Evolutionary conservation across 2,797 vertebrate genomes (phyloP).

Genomic region (Sebastes taczanowskii): DNA sequence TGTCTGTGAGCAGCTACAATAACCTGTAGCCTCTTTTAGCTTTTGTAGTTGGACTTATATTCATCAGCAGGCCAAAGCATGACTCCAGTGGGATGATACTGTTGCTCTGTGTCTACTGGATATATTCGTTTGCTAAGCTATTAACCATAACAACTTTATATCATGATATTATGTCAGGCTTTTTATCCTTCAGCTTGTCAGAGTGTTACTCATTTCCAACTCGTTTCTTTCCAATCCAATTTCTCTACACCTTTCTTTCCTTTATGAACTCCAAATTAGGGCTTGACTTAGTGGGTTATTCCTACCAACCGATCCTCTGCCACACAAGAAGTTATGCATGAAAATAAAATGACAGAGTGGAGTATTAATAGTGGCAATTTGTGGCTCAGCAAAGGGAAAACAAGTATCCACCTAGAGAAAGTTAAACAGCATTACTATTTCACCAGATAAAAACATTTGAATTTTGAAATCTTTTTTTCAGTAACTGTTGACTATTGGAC

Average conservation of each 20-base stretch:
- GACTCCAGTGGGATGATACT: neutral
- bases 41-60: neutral
- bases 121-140: neutral
- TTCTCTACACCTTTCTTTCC: neutral
- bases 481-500: too few species aligned
- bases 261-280: neutral
- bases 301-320: too few species aligned
- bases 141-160: neutral
- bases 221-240: neutral
- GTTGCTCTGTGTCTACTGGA: neutral
- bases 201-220: neutral
- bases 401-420: neutral
- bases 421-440: neutral
- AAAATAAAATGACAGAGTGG: neutral
- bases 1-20: neutral
- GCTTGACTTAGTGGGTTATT: neutral
- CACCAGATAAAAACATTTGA: too few species aligned
- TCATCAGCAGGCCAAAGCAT: neutral
- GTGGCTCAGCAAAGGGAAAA: neutral
- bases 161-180: neutral
- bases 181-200: neutral
- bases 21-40: neutral
- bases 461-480: too few species aligned
- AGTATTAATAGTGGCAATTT: neutral
- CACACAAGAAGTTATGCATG: neutral